Percentiles rank a stretch among this genome's conserved stretches.
These are phyloP conservation scores for Saguinus midas DNA, from an alignment of 2,113 vertebrate species.

Conservation along the genomic window DNA sequence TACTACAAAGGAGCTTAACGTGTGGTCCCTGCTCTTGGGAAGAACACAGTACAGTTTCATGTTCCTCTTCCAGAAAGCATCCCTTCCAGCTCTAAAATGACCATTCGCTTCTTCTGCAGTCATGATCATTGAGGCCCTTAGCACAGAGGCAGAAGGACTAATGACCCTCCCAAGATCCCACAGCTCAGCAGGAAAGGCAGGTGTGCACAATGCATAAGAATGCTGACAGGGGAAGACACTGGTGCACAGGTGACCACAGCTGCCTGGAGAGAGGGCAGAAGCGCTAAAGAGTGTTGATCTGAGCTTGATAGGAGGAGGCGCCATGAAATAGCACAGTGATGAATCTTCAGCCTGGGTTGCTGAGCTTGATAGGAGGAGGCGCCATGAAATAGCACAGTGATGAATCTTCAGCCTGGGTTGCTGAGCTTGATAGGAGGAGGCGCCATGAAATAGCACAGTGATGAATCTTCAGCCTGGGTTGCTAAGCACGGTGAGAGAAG, in stretches of 20 bases:
- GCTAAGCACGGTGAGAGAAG: neutral
- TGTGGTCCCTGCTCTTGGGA: accelerated
- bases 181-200: neutral
- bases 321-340: neutral
- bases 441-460: neutral
- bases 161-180: neutral
- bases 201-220: neutral
- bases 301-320: no score
- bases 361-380: neutral
- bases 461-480: neutral
- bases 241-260: neutral
- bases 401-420: neutral
- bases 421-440: neutral
- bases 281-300: neutral
- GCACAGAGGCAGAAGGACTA: neutral
- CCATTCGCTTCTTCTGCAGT: neutral
- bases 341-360: neutral
- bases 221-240: neutral
- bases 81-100: neutral
- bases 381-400: neutral
- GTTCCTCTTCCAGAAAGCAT: neutral
- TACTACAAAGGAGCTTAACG: neutral
- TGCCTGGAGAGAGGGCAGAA: neutral
- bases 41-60: neutral
- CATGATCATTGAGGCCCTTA: neutral